Evolutionary conservation across 2,888 invertebrate genomes (phyloP).

Genomic region (Acanthoscelides obtectus): DNA sequence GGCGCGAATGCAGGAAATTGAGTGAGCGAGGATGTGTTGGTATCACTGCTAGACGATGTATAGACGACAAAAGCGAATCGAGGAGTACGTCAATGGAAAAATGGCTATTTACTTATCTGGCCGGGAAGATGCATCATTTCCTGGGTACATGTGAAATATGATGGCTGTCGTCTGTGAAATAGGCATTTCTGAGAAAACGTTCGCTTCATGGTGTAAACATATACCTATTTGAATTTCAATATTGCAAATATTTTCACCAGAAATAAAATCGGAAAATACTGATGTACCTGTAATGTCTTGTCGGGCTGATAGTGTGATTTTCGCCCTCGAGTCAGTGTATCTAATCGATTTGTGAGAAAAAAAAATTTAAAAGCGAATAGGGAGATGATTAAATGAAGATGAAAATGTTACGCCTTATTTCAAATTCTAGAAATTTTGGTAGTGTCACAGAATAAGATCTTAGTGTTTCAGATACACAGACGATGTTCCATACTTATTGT

Average conservation of each 20-base stretch:
- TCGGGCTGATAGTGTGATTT: too few species aligned
- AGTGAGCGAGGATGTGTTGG: not conserved
- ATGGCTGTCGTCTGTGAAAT: not conserved
- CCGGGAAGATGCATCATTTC: not conserved
- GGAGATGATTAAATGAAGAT: too few species aligned
- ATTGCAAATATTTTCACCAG: not conserved
- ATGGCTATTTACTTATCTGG: not conserved
- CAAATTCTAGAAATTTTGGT: too few species aligned
- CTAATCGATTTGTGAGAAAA: too few species aligned
- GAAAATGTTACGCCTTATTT: too few species aligned
- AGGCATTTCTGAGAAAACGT: not conserved
- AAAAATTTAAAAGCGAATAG: too few species aligned
- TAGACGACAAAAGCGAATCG: not conserved
- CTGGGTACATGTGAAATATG: not conserved
- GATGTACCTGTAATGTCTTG: too few species aligned
- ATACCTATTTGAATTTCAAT: not conserved
- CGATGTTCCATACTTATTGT: too few species aligned
- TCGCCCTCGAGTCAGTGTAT: too few species aligned
- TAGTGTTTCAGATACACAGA: too few species aligned
- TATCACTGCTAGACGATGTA: not conserved
- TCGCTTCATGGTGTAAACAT: not conserved
- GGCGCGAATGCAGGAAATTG: not conserved
- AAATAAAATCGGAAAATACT: too few species aligned
- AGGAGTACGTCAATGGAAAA: not conserved
- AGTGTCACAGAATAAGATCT: too few species aligned